Base-by-base conservation (phyloP, 2,888 invertebrate species). In the Petrolisthes manimaculis region DNA sequence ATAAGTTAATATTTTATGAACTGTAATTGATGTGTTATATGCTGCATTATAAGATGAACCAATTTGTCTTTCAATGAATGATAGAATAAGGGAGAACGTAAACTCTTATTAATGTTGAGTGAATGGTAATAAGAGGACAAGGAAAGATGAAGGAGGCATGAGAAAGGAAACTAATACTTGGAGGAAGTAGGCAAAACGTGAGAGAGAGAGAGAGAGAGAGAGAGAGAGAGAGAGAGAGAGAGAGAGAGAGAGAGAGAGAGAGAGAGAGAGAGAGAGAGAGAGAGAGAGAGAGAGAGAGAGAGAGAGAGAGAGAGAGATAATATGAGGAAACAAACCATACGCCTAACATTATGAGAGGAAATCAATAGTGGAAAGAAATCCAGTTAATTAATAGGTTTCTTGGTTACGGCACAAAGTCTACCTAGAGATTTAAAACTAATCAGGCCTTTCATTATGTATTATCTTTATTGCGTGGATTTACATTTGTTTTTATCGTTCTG, bases 391-490 rank as follows among this genome's bases (percentile, higher is more conserved):
- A 37, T 37, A 37, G 37, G 37, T 37, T 37, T 37, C 37, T 37
- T 37, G 2, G 37, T 37, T 37, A 37, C 37, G 37, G 37, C 37
- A 37, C 37, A 37, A 37, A 37, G 37, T 37, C 2, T 1, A 37
- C 37, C 1, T 37, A 37, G 37, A 37, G 37, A 37, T 37, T 37
- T 37, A 37, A 37, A 37, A 37, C 37, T 37, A 37, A 37, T 0
- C 37, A 37, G 37, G 37, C 37, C 37, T 37, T 37, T 37, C 37
- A 37, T 0, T 37, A 37, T 37, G n/a, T 74, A 74, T 21, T 8
- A 24, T 80, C 56, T 80, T 80, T 80, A 80, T 80, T 80, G 80
- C 56, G 80, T 80, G 21, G 56, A n/a, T 80, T 80, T 80, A 61
- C 80, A 80, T 54, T 56, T 54, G 78, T 56, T 55, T 80, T 55